These are phyloP conservation scores for Prosopocoilus inquinatus DNA, from an alignment of 2,888 invertebrate genomes.

Conservation along the genomic window DNA sequence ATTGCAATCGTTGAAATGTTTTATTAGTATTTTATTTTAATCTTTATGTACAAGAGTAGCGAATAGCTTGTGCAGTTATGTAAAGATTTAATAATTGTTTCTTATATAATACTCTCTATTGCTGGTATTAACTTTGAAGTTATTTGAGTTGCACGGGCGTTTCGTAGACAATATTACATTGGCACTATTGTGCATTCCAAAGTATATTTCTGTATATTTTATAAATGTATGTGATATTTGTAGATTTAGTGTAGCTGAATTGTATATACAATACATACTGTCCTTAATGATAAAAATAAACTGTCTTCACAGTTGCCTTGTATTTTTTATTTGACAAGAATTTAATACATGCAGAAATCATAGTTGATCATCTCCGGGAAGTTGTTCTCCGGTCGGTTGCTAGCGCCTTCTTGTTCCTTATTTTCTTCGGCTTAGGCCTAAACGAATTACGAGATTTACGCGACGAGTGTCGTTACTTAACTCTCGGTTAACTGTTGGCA, in stretches of 20 bases:
- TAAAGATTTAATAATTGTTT: conserved; percentile 15
- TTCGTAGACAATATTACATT: conserved; percentile 46
- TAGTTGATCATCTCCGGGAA: too few relatives aligned
- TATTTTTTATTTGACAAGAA: too few relatives aligned
- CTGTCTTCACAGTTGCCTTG: too few relatives aligned
- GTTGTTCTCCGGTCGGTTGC: too few relatives aligned
- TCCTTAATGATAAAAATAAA: conserved; percentile 17
- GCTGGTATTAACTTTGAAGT: conserved; percentile 37
- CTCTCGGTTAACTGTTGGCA: too few relatives aligned
- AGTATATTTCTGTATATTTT: conserved; percentile 46
- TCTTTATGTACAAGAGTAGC: conserved; percentile 11
- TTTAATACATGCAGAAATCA: too few relatives aligned
- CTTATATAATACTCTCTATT: conserved; percentile 13
- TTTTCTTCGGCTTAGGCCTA: too few relatives aligned
- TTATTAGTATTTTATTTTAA: conserved; percentile 4
- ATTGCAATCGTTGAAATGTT: not conserved
- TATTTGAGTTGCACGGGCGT: conserved; percentile 38
- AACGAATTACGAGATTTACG: too few relatives aligned
- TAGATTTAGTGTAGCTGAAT: conserved; percentile 35
- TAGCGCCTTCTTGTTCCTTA: too few relatives aligned
- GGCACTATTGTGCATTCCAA: conserved; percentile 47
- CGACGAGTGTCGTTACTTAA: too few relatives aligned
- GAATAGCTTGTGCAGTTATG: conserved; percentile 17
- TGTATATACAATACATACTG: conserved; percentile 42
- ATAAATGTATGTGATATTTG: conserved; percentile 48